Evolutionary conservation across 2,888 invertebrate genomes (phyloP), one percentile per base, ranked within the genome.

Genomic region (Gymnocheta viridis): DNA sequence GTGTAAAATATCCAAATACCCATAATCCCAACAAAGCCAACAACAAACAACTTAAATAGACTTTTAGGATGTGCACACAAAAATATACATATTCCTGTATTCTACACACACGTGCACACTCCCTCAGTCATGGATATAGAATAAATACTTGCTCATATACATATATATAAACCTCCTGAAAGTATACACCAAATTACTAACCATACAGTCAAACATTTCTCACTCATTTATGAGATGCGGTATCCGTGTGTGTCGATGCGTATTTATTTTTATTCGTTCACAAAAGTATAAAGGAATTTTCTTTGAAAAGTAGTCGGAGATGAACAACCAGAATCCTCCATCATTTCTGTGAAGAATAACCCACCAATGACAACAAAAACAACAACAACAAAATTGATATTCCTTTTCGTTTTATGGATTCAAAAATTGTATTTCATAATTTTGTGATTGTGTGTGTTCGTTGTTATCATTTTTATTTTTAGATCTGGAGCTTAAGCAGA

Each of bases 1-100:
- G 84, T 81, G 81, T 56, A 77, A 81, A 81, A 84, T 77, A 64
- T 35, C 73, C 54, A 84, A 81, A 84, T 81, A 81, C 62, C 62
- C 73, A 35, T 84, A 84, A 84, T 84, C 81, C 81, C 62, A 82
- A n/a, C 69, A 76, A 62, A 67, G 54, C 66, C 60, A 79, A 56
- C 58, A 79, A 41, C 60, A 72, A 79, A 72, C 24, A 72, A 80
- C 47, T 72, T 66, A 38, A 80, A 80, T 80, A 73, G 64, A 73
- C 66, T 70, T 29, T 77, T 66, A 64, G 58, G 56, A 73, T 80
- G 66, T 47, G 38, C 58, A 60, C 38, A 27, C 10, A 49, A 49
- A 22, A 49, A 22, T 49, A 49, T 49, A 12, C 22, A 19, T n/a
- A n/a, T n/a, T n/a, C n/a, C n/a, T n/a, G 17, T 47, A 19, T 19